Percentiles rank a stretch among this genome's conserved stretches.
Evolutionary conservation across 1,140 invertebrate species (phyloP).

Genomic region (Halyomorpha halys): DNA sequence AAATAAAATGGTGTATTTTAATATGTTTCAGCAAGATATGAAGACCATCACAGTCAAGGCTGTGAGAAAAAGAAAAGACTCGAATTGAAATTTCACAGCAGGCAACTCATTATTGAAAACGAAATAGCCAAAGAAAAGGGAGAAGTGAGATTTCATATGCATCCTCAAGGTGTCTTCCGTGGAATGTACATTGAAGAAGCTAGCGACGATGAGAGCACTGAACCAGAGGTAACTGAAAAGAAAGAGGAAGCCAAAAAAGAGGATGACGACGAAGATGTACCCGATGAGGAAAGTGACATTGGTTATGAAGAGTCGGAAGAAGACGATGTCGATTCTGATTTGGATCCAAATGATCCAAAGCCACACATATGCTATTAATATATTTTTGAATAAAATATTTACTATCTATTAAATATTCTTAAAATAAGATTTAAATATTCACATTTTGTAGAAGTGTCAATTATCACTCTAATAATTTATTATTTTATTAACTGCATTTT

Average conservation of each 20-base stretch:
- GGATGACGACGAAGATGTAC: neutral
- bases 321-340: neutral
- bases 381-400: neutral
- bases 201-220: neutral
- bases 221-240: neutral
- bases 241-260: neutral
- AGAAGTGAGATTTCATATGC: neutral
- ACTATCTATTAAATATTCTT: too few relatives aligned
- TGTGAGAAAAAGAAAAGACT: conserved; percentile 1
- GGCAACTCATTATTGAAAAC: conserved; percentile 1
- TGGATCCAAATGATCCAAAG: conserved; percentile 1
- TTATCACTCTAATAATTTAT: too few relatives aligned
- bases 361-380: conserved; percentile 9
- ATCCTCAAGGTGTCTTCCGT: conserved; percentile 4
- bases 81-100: neutral
- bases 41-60: neutral
- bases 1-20: too few relatives aligned
- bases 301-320: neutral
- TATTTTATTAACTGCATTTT: too few relatives aligned
- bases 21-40: neutral
- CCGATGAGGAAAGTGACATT: neutral
- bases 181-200: neutral
- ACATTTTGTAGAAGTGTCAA: too few relatives aligned
- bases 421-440: too few relatives aligned
- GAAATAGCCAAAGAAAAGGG: neutral